Conservation (phyloP, 1,140 invertebrate genomes). For the Brachystomella parvula region DNA sequence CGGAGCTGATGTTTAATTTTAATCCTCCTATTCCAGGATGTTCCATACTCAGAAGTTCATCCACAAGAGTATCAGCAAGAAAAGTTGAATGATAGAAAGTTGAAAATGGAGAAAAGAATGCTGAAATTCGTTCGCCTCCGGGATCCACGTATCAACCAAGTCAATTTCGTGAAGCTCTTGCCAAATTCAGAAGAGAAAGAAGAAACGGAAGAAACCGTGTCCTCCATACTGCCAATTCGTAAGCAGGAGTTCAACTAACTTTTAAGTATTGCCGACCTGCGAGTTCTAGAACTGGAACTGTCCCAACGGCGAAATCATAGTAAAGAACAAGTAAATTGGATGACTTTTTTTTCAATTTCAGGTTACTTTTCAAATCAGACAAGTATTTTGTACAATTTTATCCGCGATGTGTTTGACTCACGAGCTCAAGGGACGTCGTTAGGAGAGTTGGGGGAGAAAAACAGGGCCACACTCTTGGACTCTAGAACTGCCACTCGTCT, state of each 20-base stretch:
- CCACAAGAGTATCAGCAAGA: conserved; percentile 10
- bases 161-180: not conserved
- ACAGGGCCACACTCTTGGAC: not conserved
- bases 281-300: too few relatives aligned
- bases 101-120: conserved; percentile 10
- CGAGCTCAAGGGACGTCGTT: not conserved
- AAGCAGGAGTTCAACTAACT: too few relatives aligned
- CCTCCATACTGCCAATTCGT: not conserved
- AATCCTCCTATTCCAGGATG: not conserved
- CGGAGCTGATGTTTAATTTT: not conserved
- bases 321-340: too few relatives aligned
- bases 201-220: not conserved
- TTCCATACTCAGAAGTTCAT: not conserved
- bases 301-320: too few relatives aligned
- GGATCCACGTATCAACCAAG: not conserved
- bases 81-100: not conserved
- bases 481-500: not conserved
- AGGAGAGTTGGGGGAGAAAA: not conserved
- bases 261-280: too few relatives aligned
- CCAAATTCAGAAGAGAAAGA: not conserved
- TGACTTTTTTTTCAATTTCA: not conserved
- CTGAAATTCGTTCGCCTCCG: not conserved
- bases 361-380: not conserved
- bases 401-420: not conserved
- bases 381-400: not conserved